Conservation (phyloP, 1,140 invertebrate genomes). For the Heliconius congener region DNA sequence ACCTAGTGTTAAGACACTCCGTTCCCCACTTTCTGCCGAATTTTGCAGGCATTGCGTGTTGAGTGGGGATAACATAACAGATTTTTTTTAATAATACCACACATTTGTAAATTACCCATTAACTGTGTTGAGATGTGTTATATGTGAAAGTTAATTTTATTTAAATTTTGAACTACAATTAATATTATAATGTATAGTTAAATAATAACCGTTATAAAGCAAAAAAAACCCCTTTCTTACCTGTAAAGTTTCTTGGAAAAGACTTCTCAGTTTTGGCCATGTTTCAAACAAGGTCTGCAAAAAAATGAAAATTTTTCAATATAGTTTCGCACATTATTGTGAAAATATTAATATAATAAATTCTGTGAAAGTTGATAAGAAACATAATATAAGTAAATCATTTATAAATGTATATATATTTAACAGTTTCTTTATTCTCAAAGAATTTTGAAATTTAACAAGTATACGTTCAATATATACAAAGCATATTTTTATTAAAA, state of each 20-base stretch:
- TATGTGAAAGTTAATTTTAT: too few relatives aligned
- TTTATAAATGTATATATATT: neutral
- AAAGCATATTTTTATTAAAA: too few relatives aligned
- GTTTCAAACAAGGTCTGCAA: slow-evolving; percentile 61
- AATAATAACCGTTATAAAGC: neutral
- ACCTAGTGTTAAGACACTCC: too few relatives aligned
- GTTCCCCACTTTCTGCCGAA: too few relatives aligned
- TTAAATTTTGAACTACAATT: too few relatives aligned
- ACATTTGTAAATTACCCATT: too few relatives aligned
- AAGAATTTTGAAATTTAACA: too few relatives aligned
- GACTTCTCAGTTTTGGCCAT: slow-evolving; percentile 79
- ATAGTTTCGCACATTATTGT: neutral
- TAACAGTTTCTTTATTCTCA: neutral
- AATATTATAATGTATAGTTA: neutral
- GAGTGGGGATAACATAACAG: too few relatives aligned
- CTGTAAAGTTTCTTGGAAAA: slow-evolving; percentile 76
- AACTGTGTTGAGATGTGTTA: too few relatives aligned
- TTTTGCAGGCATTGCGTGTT: too few relatives aligned
- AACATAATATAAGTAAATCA: neutral
- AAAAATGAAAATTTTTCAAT: slow-evolving; percentile 22
- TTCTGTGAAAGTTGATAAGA: neutral
- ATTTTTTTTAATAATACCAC: too few relatives aligned
- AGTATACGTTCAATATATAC: too few relatives aligned
- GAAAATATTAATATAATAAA: neutral
- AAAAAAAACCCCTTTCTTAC: slow-evolving; percentile 47